Base-by-base conservation (phyloP, 2,113 vertebrate genomes). In the Trogon surrucura region DNA sequence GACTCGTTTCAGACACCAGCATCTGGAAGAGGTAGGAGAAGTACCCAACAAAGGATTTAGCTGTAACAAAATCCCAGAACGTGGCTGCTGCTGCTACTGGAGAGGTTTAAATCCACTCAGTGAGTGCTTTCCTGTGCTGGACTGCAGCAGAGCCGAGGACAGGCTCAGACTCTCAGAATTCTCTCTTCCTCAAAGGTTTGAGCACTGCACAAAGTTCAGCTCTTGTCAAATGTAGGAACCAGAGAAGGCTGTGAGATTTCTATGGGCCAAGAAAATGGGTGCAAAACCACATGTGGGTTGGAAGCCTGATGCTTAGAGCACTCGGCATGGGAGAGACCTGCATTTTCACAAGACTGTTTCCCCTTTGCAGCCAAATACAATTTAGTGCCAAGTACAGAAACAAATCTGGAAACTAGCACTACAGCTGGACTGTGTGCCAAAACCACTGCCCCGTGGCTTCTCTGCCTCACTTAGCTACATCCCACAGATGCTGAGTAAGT, bases 241-340 rank as follows among this genome's bases (percentile, higher is more conserved):
- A 53, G 58, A 80, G 71, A 64, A 64, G 11, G 38, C 25, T 64
- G 17, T 16, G 38, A 45, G 47, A 74, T 70, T 70, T 70, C 41
- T 57, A 0, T 13, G 9, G 45, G 26, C 32, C 29, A 54, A 78
- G 75, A 75, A 64, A 22, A 61, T 16, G 7, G 6, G 45, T 84
- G 23, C 23, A 65, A 58, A 80, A 53, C 0, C 0, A 2, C 16
- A 13, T 1, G 6, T 34, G 27, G 41, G 9, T 61, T 71, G 61
- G 66, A 79, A 92, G 51, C 12, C 41, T 50, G 11, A 9, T 36
- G 45, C 54, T 62, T 21, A 50, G 25, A 60, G 29, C 9, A 53
- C 14, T 70, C 54, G 10, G 10, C 3, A 18, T 45, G 56, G 26
- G 9, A 58, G 79, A 82, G 57, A 70, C 14, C 30, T 38, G 9